Evolutionary conservation across 2,797 vertebrate species (phyloP), one percentile per base, ranked within the genome.

Genomic region (Poliocrania exsul): DNA sequence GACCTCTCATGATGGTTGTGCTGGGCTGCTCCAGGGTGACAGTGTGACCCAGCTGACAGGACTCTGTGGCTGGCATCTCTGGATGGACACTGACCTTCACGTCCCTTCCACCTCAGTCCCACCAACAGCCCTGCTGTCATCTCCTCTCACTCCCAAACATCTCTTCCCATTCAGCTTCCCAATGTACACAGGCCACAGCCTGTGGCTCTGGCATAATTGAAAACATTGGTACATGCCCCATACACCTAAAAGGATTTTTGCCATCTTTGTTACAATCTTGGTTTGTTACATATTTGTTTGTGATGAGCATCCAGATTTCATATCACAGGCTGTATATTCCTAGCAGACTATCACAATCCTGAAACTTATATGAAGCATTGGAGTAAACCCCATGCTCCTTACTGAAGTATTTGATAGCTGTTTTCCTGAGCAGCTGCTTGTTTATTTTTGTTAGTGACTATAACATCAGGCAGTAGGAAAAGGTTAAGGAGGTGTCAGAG

Each of bases 151-250:
- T 64, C 13, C 69, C 35, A 67, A 71, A 58, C 20, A 11, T 67
- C 73, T 83, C 53, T 35, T 90, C 66, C 67, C 38, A 13, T 46
- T 67, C 73, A 31, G 35, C 37, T 67, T 75, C 23, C 50, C 49
- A 42, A 19, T 1, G 15, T 25, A 75, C 21, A 21, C 0, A 0
- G 1, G 18, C 25, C 33, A 53, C 17, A 61, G 12, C 28, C 62
- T 11, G 49, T 33, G 38, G 28, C 47, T 86, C 31, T 3, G 1
- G 9, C 2, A 1, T 29, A n/a, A 57, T 1, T 53, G 16, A 35
- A 51, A 16, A 53, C 58, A 50, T 62, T 78, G 37, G 14, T 49
- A 18, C 1, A 0, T 1, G 1, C 35, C 31, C 69, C 37, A 23
- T 11, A 44, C 0, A 1, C 19, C 73, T n/a, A n/a, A 3, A 10